Percentiles rank a stretch among this genome's conserved stretches.
phyloP scores from a whole-genome alignment of 1,140 invertebrate species.

The Lineus longissimus region DNA sequence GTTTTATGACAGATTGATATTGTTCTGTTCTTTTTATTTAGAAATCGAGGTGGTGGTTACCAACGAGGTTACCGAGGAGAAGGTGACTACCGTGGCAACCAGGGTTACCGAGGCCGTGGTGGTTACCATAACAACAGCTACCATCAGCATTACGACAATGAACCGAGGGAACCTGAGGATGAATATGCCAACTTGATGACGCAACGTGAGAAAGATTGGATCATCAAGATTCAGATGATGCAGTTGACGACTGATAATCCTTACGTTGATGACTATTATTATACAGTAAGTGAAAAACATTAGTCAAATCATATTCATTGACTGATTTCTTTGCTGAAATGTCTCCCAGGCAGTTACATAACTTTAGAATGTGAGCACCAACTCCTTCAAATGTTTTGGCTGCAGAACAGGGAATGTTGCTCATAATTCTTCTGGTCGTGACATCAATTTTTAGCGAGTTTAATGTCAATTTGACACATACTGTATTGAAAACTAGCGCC shows the following conservation, averaged over 20 bases:
- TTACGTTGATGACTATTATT: constrained; percentile 58
- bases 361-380: too few relatives aligned
- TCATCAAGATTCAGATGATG: constrained; percentile 85
- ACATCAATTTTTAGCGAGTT: too few relatives aligned
- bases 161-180: constrained; percentile 53
- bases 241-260: constrained; percentile 65
- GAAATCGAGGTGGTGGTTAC: constrained; percentile 5
- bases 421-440: too few relatives aligned
- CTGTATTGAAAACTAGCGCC: too few relatives aligned
- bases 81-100: not conserved
- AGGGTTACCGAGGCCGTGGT: not conserved
- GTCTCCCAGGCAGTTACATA: too few relatives aligned
- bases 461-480: too few relatives aligned
- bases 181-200: constrained; percentile 89
- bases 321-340: not conserved
- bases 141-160: constrained; percentile 6
- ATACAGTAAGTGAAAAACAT: constrained; percentile 47
- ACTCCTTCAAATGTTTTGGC: constrained; percentile 6
- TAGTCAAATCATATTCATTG: constrained; percentile 5
- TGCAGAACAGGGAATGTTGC: too few relatives aligned
- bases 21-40: not conserved
- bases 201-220: constrained; percentile 84
- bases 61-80: not conserved
- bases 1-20: not conserved
- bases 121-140: not conserved